phyloP scores from a whole-genome alignment of 1,140 invertebrate genomes.

The Lucilia cuprina region DNA sequence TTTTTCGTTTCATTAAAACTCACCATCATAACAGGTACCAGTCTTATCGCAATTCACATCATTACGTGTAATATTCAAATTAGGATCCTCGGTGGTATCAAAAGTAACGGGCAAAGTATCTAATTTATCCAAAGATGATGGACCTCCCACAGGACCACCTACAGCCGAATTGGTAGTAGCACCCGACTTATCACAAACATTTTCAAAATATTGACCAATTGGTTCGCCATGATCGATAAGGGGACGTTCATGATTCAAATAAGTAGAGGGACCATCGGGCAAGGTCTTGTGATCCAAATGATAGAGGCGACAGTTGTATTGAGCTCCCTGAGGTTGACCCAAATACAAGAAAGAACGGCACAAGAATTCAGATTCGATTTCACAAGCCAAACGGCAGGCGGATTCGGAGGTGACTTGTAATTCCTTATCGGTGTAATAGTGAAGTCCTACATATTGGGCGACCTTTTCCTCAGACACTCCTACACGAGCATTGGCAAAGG shows the following conservation, averaged over 20 bases:
- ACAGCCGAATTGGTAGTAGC: constrained; percentile 37
- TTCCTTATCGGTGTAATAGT: constrained; percentile 94
- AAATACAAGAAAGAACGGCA: constrained; percentile 89
- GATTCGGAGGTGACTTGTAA: constrained; percentile 83
- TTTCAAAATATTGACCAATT: constrained; percentile 88
- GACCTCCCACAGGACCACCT: constrained; percentile 55
- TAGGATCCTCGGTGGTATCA: constrained; percentile 75
- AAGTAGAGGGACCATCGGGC: constrained; percentile 89
- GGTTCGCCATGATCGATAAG: constrained; percentile 89
- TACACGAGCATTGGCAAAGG: constrained; percentile 80
- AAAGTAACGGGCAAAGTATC: constrained; percentile 74
- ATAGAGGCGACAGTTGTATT: constrained; percentile 90
- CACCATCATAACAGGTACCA: constrained; percentile 93
- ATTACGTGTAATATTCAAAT: constrained; percentile 73
- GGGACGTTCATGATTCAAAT: constrained; percentile 85
- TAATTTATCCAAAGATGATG: constrained; percentile 53
- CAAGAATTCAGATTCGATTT: constrained; percentile 91
- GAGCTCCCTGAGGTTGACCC: constrained; percentile 74
- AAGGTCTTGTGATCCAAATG: constrained; percentile 91
- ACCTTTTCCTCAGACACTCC: constrained; percentile 90
- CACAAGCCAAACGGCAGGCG: constrained; percentile 86
- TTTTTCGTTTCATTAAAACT: constrained; percentile 37
- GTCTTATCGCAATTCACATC: constrained; percentile 92
- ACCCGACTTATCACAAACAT: constrained; percentile 76
- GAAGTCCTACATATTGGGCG: constrained; percentile 86